Base-by-base conservation (phyloP, 2,797 vertebrate species). In the Cyprinella venusta region DNA sequence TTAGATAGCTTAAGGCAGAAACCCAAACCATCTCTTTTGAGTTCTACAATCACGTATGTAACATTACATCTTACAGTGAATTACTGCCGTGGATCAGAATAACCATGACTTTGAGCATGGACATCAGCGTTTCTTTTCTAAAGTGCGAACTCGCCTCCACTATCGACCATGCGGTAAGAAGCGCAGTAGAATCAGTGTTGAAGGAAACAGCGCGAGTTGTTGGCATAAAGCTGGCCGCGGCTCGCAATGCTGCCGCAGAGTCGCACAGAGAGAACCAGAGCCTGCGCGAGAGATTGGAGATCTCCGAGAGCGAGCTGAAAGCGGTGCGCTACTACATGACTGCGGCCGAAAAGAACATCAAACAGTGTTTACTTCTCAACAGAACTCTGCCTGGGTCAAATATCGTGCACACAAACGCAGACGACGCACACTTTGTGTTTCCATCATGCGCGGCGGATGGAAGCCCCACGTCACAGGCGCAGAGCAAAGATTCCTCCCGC, bases 261-360 rank as follows among this genome's bases (percentile, higher is more conserved):
- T 89, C 88, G 5, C 88, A 89, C 45, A 82, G 87, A 12, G 90
- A 91, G 85, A 91, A 90, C 85, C 89, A 89, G 54, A 91, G 65
- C 67, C 83, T 91, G 70, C 87, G 86, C 13, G 90, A 91, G 79
- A 61, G 90, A 15, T 86, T 91, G 38, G 90, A 91, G 48, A 82
- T 88, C 56, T 88, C 90, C 6, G 90, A 91, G 86, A 83, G 89
- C 67, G 91, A 91, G 80, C 85, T 91, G 16, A 90, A 90, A 82
- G 91, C 91, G 12, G 89, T 90, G 45, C 87, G 90, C 2, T 91
- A 89, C 82, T 91, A 91, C 80, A 88, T 91, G 86, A 84, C 88
- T 3, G 91, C 91, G 13, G 91, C 91, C 5, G 91, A 91, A 84
- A 91, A 89, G 50, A 91, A 91, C 79, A 91, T 91, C 2, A 88